Evolutionary conservation across 92 coral and sea anemone species (phyloP).

Genomic region (Paragorgia papillata): DNA sequence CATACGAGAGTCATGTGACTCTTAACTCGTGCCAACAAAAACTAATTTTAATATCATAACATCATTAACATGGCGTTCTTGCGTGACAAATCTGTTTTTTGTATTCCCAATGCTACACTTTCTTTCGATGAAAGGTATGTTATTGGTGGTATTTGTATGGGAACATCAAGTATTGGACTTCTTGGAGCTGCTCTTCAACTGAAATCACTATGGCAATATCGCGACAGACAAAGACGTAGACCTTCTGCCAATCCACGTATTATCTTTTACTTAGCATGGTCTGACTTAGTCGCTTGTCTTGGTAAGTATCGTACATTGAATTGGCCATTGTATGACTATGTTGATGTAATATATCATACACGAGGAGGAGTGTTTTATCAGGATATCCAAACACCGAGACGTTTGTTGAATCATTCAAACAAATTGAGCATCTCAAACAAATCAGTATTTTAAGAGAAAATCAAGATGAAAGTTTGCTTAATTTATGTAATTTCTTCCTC

Average conservation of each 20-base stretch:
- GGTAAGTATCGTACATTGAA: conserved; percentile 62
- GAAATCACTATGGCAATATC: conserved; percentile 57
- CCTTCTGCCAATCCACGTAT: conserved; percentile 73
- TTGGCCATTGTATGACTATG: too few relatives aligned
- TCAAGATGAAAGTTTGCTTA: too few relatives aligned
- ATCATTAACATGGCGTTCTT: conserved; percentile 96
- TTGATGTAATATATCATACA: too few relatives aligned
- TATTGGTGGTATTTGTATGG: conserved; percentile 72
- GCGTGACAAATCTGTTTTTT: conserved; percentile 77
- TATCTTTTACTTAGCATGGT: conserved; percentile 77
- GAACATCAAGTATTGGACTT: conserved; percentile 73
- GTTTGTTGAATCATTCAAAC: too few relatives aligned
- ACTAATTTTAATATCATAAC: too few relatives aligned
- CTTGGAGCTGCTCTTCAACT: conserved; percentile 87
- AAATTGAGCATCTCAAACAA: too few relatives aligned
- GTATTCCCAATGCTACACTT: conserved; percentile 63
- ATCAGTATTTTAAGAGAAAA: too few relatives aligned
- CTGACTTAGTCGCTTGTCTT: conserved; percentile 85
- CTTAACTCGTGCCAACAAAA: too few relatives aligned
- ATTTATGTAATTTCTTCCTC: too few relatives aligned
- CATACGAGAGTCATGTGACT: too few relatives aligned
- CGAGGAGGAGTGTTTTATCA: too few relatives aligned
- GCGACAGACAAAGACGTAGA: conserved; percentile 54
- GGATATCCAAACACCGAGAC: too few relatives aligned
- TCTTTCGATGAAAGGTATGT: conserved; percentile 19